Percentiles rank a stretch among this genome's conserved stretches.
These are phyloP conservation scores for Caenorhabditis sp. DNA, from an alignment of 2,888 invertebrate genomes.

Conservation along the genomic window DNA sequence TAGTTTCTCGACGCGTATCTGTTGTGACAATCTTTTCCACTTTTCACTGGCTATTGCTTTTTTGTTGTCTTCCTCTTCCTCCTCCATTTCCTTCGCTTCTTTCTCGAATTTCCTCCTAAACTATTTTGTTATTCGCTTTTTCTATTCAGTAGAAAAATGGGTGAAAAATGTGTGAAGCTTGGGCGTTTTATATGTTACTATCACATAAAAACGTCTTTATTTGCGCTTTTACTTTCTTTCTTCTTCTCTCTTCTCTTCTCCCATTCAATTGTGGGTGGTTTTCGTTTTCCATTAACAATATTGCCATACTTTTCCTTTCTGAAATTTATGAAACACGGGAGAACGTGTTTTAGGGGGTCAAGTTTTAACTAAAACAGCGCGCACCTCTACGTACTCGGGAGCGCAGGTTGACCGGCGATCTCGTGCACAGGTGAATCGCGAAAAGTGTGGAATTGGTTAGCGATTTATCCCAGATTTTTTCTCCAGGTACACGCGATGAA, in stretches of 20 bases:
- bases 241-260: conserved; percentile 3
- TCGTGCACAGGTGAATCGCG: no score
- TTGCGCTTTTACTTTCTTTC: conserved; percentile 49
- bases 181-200: conserved; percentile 40
- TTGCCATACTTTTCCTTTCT: conserved; percentile 8
- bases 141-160: conserved; percentile 10
- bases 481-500: no score
- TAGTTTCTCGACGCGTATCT: conserved; percentile 24
- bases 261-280: not conserved
- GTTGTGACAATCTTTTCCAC: conserved; percentile 49
- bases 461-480: no score
- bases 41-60: conserved; percentile 20
- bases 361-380: no score
- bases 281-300: conserved; percentile 33
- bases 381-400: not conserved
- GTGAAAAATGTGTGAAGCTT: conserved; percentile 33
- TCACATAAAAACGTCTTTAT: conserved; percentile 50
- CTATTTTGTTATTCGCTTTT: no score
- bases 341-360: no score
- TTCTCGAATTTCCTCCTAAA: conserved; percentile 5
- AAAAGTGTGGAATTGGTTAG: no score
- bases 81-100: not conserved
- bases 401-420: conserved; percentile 36
- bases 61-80: conserved; percentile 17
- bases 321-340: no score